Base-by-base conservation (phyloP, 2,113 vertebrate genomes). In the Protobothrops flavoviridis region DNA sequence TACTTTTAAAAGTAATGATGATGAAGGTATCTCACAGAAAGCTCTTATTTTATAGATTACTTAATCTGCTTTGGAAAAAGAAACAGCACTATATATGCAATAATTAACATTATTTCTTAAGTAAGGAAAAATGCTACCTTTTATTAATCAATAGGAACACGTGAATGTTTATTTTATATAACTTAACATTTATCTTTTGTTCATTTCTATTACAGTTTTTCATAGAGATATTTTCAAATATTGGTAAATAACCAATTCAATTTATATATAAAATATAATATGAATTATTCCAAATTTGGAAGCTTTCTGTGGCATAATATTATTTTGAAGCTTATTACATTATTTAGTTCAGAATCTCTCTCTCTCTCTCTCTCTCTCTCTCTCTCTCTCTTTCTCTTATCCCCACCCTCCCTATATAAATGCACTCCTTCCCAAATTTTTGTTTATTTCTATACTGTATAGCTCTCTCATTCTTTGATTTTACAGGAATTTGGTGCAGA, bases 381-480 rank as follows among this genome's bases (percentile, higher is more conserved):
- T 15, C 26, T n/a, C 10, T 29, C 26, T 13, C 4, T 69, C 29
- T 69, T n/a, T n/a, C 26, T 13, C 61, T n/a, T 50, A 50, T 9
- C 48, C 48, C 48, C 61, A 29, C 26, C 1, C 11, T 24, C 1
- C 4, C 24, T 29, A 50, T 87, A 85, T 48, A 0, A 0, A 92
- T 87, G 15, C 13, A n/a, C 26, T 3, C 64, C 88, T 93, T 15
- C 20, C 64, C 1, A 50, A 52, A 93, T 96, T 93, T 95, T 89
- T 20, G 81, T 12, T 91, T 94, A 92, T 29, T 11, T 64, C 4
- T n/a, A 10, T 39, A 21, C 52, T 29, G 43, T 43, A 87, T 43
- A 0, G 92, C 87, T 90, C 91, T 91, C 91, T 93, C 96, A 91
- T 94, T 94, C 91, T 33, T 61, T 21, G 90, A 17, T 48, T 33